Evolutionary conservation across 2,797 vertebrate genomes (phyloP).

Genomic region (Ambastaia sidthimunki): DNA sequence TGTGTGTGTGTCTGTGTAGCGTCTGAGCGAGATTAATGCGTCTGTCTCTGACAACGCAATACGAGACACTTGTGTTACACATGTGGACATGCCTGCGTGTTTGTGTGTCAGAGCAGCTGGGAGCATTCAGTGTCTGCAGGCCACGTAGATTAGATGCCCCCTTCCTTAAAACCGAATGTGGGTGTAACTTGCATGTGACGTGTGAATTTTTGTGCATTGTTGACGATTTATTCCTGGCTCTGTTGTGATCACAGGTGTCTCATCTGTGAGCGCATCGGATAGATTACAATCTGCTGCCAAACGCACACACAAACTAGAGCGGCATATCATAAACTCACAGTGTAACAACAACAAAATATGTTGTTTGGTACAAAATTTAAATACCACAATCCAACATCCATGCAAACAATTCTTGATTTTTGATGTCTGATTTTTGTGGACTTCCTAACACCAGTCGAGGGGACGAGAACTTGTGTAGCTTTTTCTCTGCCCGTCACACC

Average conservation of each 20-base stretch:
- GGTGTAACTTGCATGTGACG: not conserved
- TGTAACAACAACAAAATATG: not conserved
- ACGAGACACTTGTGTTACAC: slow-evolving; percentile 17
- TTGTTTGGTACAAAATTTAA: not conserved
- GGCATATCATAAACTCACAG: slow-evolving; percentile 34
- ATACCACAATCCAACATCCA: not conserved
- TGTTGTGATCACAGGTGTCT: slow-evolving; percentile 73
- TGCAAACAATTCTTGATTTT: slow-evolving; percentile 19
- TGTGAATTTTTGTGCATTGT: not conserved
- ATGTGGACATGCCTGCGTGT: slow-evolving; percentile 25
- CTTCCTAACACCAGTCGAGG: slow-evolving; percentile 48
- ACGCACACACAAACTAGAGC: slow-evolving; percentile 60
- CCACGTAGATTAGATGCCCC: not conserved
- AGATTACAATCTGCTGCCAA: slow-evolving; percentile 66
- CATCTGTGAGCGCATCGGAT: slow-evolving; percentile 66
- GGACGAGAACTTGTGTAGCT: slow-evolving; percentile 65
- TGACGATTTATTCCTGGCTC: slow-evolving; percentile 56
- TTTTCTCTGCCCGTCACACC: slow-evolving; percentile 72
- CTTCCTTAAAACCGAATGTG: not conserved
- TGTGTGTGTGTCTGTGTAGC: slow-evolving; percentile 27
- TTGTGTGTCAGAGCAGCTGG: slow-evolving; percentile 32
- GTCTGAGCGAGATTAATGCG: slow-evolving; percentile 24
- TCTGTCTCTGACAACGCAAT: slow-evolving; percentile 39
- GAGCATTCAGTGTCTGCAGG: slow-evolving; percentile 7
- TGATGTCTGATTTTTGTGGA: not conserved